Evolutionary conservation across 2,113 vertebrate genomes (phyloP), one percentile per base, ranked within the genome.

Genomic region (Oplegnathus fasciatus): DNA sequence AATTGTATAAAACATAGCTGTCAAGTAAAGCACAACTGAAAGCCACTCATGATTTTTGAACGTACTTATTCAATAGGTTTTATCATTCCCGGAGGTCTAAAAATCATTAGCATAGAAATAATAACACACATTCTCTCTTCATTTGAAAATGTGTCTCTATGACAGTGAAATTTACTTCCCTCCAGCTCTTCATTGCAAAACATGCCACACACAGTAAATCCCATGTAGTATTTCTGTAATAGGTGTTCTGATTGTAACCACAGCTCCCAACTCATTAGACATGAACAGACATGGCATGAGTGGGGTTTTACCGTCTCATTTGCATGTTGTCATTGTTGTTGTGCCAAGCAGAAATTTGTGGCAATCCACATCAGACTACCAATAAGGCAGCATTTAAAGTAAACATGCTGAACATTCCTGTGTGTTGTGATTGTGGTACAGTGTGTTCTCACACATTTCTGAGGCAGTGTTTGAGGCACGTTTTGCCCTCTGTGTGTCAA

Each of bases 301-400:
- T 62, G 40, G 14, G 67, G 9, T 67, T 76, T 78, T 72, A 37
- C 75, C 46, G 20, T 78, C 85, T 86, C 68, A 84, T 92, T 91
- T 91, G 48, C 87, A 93, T 93, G 72, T 65, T 54, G 79, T 80
- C 60, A 78, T 90, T 91, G 85, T 87, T 69, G 42, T 79, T 65
- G 69, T 88, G 83, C 91, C 83, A 82, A 83, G 57, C 42, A 64
- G 73, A 78, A 18, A 77, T 77, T 70, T 82, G 75, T 55, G 73
- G 82, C 62, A 68, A 52, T 90, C 61, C 78, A 32, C 72, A 71
- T 86, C 66, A 86, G 72, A 26, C 74, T 71, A 55, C 58, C 75
- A 77, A 61, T 78, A 55, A 73, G 55, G 42, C 67, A 26, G 46
- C 61, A 18, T 79, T 84, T 48, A 78, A 83, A 76, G 75, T 81